Evolutionary conservation across 2,113 vertebrate genomes (phyloP), one percentile per base, ranked within the genome.

Genomic region (Catharus minimus): DNA sequence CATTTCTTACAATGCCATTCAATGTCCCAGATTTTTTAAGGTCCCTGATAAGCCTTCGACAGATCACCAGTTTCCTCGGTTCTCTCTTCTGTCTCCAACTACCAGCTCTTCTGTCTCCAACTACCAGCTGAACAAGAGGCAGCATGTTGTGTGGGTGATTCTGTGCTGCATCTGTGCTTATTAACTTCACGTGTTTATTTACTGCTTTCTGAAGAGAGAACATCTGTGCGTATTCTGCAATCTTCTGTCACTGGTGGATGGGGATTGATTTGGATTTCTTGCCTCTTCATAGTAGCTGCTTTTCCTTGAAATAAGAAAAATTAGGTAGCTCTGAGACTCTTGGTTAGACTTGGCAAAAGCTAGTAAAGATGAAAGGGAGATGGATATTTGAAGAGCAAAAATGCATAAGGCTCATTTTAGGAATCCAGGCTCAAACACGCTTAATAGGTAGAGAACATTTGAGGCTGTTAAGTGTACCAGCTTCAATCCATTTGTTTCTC

Each of bases 111-210:
- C 86, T 65, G 28, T 49, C 81, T 86, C 61, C 52, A 81, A 1
- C 49, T 80, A 82, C 62, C 77, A 89, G 91, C 88, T 92, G 91
- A 95, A 81, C 15, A 74, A 77, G 86, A 89, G 26, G 53, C 89
- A 72, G 55, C 7, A 3, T 28, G 41, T 81, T 23, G n/a, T 95
- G 38, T 68, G 66, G 44, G 57, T 49, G 71, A 75, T 72, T 92
- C 50, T 79, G 66, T 82, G 86, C 84, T 89, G 84, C 87, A 90
- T 91, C 89, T 95, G 93, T 92, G 87, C 89, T 68, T 89, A 84
- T 93, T 90, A 81, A 82, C 77, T 86, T 77, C 4, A 2, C 0
- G 50, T 75, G 38, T 93, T 92, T 94, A 79, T 96, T 90, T 92
- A 84, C 86, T 87, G 75, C 69, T 69, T 78, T 61, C 81, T 92